Evolutionary conservation across 2,113 vertebrate species (phyloP).

Genomic region (Gallinago media): DNA sequence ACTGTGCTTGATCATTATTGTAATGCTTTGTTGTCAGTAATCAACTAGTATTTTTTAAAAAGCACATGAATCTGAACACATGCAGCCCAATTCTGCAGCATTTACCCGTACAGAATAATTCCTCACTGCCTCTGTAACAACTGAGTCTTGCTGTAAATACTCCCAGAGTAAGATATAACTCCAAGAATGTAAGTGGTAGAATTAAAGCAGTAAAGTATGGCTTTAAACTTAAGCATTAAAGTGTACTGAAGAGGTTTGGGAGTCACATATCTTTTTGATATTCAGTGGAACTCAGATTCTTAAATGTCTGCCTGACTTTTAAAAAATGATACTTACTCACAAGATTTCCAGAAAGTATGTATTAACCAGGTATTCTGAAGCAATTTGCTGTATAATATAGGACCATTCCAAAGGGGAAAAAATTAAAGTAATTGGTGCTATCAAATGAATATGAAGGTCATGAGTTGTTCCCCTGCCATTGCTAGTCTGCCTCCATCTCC

Average conservation of each 20-base stretch:
- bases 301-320: constrained; percentile 39
- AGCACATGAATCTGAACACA: neutral
- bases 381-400: neutral
- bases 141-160: neutral
- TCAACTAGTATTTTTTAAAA: neutral
- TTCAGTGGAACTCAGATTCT: neutral
- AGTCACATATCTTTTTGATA: neutral
- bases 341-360: constrained; percentile 5
- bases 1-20: neutral
- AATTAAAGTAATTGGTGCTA: neutral
- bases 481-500: neutral
- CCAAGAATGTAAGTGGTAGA: neutral
- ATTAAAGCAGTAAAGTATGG: neutral
- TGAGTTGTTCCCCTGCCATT: neutral
- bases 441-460: neutral
- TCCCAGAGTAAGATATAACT: neutral
- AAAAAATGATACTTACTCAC: neutral
- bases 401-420: neutral
- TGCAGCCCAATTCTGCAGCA: neutral
- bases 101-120: neutral
- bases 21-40: neutral
- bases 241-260: neutral
- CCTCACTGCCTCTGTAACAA: neutral
- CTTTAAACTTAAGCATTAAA: constrained; percentile 5
- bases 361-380: neutral